phyloP scores from a whole-genome alignment of 2,797 vertebrate species.

The Rhinogobio ventralis region DNA sequence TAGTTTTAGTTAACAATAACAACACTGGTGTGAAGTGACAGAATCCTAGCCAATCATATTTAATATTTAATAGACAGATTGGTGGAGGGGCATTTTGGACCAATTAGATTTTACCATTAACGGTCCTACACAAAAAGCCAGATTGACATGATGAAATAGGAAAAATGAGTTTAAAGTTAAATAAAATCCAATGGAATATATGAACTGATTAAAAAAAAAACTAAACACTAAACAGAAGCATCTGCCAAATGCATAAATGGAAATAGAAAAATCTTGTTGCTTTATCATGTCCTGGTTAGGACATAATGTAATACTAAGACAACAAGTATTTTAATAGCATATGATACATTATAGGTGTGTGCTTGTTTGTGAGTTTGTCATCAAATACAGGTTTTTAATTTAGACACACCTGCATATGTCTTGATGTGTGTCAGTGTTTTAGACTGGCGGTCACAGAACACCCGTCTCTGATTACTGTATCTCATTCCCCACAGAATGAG shows the following conservation, averaged over 20 bases:
- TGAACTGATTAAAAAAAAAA: background rate
- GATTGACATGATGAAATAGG: background rate
- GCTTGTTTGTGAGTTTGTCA: conserved; percentile 28
- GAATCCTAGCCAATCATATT: background rate
- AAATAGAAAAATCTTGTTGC: background rate
- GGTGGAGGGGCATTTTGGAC: background rate
- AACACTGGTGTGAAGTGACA: background rate
- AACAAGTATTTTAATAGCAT: background rate
- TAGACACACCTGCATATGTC: background rate
- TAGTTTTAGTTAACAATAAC: background rate
- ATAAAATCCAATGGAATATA: no score
- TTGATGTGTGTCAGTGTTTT: conserved; percentile 4
- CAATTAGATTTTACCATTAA: background rate
- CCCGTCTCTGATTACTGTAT: conserved; percentile 23
- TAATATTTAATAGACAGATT: background rate
- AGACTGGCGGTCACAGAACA: conserved; percentile 19
- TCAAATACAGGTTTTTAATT: conserved; percentile 13
- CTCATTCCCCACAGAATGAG: conserved; percentile 17
- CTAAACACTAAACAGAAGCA: background rate
- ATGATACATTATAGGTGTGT: conserved; percentile 14
- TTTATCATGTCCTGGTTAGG: background rate
- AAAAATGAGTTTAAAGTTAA: background rate
- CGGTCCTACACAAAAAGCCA: background rate
- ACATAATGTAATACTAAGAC: background rate
- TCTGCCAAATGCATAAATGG: background rate